A percentile compares a stretch with the other conserved stretches of the same genome.
Conservation (phyloP, 1,140 invertebrate genomes). For the Tetragonula clypearis region DNA sequence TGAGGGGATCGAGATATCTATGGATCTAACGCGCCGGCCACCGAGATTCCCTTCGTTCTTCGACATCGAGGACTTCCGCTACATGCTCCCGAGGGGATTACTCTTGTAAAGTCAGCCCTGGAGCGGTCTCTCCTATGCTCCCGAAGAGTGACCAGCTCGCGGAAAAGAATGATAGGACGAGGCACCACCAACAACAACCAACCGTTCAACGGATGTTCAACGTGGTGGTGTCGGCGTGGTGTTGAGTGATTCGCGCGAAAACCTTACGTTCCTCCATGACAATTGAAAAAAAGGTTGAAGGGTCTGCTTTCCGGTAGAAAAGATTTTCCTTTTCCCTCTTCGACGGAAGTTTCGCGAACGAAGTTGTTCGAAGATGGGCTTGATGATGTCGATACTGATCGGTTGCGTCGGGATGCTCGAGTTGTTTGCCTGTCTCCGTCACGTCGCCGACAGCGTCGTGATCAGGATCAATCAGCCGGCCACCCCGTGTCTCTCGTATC, state of each 20-base stretch:
- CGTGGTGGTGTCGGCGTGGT: not conserved
- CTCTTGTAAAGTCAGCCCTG: not conserved
- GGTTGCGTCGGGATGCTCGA: conserved; percentile 88
- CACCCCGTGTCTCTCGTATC: conserved; percentile 75
- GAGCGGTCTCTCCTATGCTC: not conserved
- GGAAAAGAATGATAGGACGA: not conserved
- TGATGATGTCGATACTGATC: conserved; percentile 87
- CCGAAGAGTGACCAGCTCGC: not conserved
- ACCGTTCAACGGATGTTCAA: not conserved
- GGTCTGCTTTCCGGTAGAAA: not conserved
- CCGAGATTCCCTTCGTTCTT: not conserved
- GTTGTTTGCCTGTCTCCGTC: conserved; percentile 83
- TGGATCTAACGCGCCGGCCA: conserved; percentile 10
- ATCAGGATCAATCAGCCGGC: conserved; percentile 64
- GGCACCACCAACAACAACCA: not conserved
- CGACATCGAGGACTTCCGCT: not conserved
- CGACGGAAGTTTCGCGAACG: not conserved
- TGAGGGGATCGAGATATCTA: not conserved
- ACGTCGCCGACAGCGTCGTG: conserved; percentile 81
- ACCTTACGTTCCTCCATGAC: not conserved
- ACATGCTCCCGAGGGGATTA: not conserved
- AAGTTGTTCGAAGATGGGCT: conserved; percentile 82
- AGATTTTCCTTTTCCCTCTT: too few species aligned
- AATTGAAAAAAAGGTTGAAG: not conserved
- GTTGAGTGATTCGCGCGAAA: not conserved